Percentiles rank a stretch among this genome's conserved stretches.
These are phyloP conservation scores for Adoxophyes honmai DNA, from an alignment of 1,140 invertebrate genomes.

Conservation along the genomic window DNA sequence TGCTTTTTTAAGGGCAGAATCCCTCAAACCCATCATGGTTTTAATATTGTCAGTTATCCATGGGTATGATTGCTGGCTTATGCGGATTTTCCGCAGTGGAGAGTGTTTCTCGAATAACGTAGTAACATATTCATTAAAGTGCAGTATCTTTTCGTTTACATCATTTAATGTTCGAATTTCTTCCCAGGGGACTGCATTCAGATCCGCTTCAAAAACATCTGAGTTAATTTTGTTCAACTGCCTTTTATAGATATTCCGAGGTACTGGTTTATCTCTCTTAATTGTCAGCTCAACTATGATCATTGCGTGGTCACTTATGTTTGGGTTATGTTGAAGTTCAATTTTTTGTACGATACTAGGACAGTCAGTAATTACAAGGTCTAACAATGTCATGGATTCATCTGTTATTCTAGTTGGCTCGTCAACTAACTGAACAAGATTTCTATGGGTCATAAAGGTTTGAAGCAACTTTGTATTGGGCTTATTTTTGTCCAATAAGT, in stretches of 20 bases:
- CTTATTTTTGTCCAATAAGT: background rate
- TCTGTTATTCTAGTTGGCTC: background rate
- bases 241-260: background rate
- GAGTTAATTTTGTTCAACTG: background rate
- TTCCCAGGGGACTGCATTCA: background rate
- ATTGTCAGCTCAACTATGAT: background rate
- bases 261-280: background rate
- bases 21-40: background rate
- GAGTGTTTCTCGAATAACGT: background rate
- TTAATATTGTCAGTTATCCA: constrained; percentile 16
- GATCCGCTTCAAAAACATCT: background rate
- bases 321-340: background rate
- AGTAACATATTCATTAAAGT: background rate
- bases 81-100: background rate
- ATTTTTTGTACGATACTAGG: background rate
- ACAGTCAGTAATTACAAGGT: background rate
- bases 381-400: background rate
- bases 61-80: background rate
- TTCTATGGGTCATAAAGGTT: background rate
- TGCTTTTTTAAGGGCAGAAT: background rate
- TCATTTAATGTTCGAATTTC: background rate
- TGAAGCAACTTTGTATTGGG: background rate
- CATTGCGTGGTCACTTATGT: background rate
- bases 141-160: background rate
- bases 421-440: background rate